Evolutionary conservation across 2,113 vertebrate genomes (phyloP).

Genomic region (Mustela nigripes): DNA sequence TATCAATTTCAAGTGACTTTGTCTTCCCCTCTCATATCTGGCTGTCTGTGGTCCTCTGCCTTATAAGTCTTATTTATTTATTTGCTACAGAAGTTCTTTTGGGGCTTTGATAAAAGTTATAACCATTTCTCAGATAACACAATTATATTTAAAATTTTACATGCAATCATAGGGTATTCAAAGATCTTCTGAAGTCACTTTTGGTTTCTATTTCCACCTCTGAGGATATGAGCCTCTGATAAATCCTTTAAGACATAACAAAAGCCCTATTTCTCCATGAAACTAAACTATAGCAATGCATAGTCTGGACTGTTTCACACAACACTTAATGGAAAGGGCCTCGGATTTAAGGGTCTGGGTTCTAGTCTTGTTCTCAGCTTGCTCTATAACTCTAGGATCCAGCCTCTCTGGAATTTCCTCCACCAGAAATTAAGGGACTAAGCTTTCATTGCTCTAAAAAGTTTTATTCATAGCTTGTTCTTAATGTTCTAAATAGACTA

Average conservation of each 20-base stretch:
- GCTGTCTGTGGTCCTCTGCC: neutral
- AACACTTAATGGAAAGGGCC: neutral
- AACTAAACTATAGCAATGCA: neutral
- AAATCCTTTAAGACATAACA: slow-evolving; percentile 48
- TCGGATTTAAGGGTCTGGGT: neutral
- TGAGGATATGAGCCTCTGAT: neutral
- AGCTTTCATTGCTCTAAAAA: neutral
- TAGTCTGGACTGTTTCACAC: neutral
- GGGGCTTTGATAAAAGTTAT: slow-evolving; percentile 19
- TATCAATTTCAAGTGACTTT: neutral
- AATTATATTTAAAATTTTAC: slow-evolving; percentile 19
- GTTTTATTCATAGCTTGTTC: neutral
- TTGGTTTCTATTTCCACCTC: neutral
- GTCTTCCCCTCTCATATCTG: neutral
- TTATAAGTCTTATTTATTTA: neutral
- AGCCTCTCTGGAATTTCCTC: neutral
- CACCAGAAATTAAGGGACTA: neutral
- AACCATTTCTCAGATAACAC: neutral
- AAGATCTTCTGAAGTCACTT: neutral
- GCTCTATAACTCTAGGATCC: neutral
- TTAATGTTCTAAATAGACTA: neutral
- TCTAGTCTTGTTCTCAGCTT: neutral
- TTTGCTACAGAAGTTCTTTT: neutral
- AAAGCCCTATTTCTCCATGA: slow-evolving; percentile 10
- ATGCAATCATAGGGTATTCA: neutral